Percentiles rank a stretch among this genome's conserved stretches.
phyloP scores from a whole-genome alignment of 2,888 invertebrate genomes.

The Drosophila prostipennis region DNA sequence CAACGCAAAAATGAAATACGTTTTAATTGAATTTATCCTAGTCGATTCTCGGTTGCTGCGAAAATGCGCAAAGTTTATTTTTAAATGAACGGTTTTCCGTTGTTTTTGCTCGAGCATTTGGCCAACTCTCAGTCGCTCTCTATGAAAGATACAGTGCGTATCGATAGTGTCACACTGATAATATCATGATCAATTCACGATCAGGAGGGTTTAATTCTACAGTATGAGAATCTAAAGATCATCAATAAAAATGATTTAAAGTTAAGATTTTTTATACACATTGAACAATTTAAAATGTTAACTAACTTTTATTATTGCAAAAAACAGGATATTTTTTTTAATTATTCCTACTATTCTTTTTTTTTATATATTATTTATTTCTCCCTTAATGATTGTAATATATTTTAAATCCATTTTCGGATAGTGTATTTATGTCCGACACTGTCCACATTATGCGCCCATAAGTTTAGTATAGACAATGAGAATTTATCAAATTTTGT shows the following conservation, averaged over 20 bases:
- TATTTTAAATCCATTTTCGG: neutral
- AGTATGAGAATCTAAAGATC: no score
- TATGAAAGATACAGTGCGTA: slow-evolving; percentile 19
- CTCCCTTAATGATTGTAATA: no score
- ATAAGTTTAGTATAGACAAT: slow-evolving; percentile 53
- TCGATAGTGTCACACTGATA: neutral
- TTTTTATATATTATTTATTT: no score
- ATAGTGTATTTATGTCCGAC: neutral
- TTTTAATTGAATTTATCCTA: slow-evolving; percentile 68
- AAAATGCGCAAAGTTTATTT: slow-evolving; percentile 68
- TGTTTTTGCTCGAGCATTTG: slow-evolving; percentile 46
- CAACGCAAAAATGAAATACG: slow-evolving; percentile 69
- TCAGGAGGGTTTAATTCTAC: no score
- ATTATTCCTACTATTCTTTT: no score
- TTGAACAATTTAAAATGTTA: no score
- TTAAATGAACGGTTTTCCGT: slow-evolving; percentile 45
- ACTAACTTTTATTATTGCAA: no score
- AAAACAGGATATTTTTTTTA: no score
- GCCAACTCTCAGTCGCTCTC: slow-evolving; percentile 50
- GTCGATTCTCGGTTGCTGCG: slow-evolving; percentile 47
- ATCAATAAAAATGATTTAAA: no score
- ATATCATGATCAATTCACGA: no score
- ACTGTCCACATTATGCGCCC: slow-evolving; percentile 8
- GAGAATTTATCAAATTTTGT: slow-evolving; percentile 69
- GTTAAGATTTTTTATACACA: no score